These are phyloP conservation scores for Drosophila recens DNA, from an alignment of 2,888 invertebrate species.

Conservation along the genomic window DNA sequence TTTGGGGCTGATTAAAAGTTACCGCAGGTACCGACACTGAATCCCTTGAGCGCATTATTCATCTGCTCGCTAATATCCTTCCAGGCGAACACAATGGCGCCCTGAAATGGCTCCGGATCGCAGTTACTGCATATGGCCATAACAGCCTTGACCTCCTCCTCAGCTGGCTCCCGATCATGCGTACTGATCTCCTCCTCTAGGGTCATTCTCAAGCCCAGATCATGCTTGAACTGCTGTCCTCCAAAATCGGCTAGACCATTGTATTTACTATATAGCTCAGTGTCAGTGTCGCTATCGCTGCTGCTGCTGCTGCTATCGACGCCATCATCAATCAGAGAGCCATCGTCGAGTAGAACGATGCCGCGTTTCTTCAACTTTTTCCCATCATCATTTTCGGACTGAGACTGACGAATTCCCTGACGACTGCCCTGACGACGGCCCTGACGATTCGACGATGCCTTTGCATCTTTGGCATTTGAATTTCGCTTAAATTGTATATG, in stretches of 20 bases:
- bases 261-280: slow-evolving; percentile 59
- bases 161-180: slow-evolving; percentile 92
- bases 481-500: slow-evolving; percentile 81
- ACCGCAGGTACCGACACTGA: slow-evolving; percentile 84
- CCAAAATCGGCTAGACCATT: slow-evolving; percentile 90
- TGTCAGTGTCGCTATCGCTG: slow-evolving; percentile 85
- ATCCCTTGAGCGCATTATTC: slow-evolving; percentile 83
- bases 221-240: slow-evolving; percentile 88
- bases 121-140: slow-evolving; percentile 92
- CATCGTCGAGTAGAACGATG: slow-evolving; percentile 88
- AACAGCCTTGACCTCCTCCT: slow-evolving; percentile 92
- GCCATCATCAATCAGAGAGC: slow-evolving; percentile 88
- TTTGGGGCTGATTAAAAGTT: no score
- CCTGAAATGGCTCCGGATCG: slow-evolving; percentile 91
- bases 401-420: background rate
- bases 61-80: slow-evolving; percentile 86
- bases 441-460: background rate
- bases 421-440: background rate
- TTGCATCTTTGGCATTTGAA: slow-evolving; percentile 23
- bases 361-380: slow-evolving; percentile 88
- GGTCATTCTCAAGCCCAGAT: slow-evolving; percentile 85
- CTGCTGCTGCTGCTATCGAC: slow-evolving; percentile 84
- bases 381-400: background rate
- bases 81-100: slow-evolving; percentile 92
- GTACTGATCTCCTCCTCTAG: slow-evolving; percentile 86